Percentiles rank a stretch among this genome's conserved stretches.
These are phyloP conservation scores for Drosophila sulfurigaster DNA, from an alignment of 1,140 invertebrate genomes.

Conservation along the genomic window DNA sequence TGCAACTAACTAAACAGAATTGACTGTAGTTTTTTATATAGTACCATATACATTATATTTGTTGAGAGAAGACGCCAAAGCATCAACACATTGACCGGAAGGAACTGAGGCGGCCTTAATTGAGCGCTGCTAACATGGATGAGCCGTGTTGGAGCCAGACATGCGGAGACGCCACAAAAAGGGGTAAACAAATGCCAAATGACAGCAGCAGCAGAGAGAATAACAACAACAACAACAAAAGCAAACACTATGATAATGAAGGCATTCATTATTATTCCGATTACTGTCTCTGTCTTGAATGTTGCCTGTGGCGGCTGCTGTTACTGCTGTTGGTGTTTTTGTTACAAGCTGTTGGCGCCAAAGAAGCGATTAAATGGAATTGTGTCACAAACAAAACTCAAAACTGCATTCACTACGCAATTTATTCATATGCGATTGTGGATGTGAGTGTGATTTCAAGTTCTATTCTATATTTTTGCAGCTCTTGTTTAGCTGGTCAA, in stretches of 20 bases:
- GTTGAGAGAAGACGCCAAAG: conserved; percentile 46
- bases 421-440: conserved; percentile 56
- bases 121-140: neutral
- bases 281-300: conserved; percentile 56
- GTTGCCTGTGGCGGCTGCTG: conserved; percentile 22
- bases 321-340: conserved; percentile 31
- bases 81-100: conserved; percentile 62
- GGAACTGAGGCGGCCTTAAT: conserved; percentile 47
- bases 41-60: neutral
- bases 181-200: conserved; percentile 66
- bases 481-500: conserved; percentile 26
- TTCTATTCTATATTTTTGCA: conserved; percentile 28
- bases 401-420: conserved; percentile 42
- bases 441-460: conserved; percentile 26
- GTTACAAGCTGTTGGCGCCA: conserved; percentile 69
- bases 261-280: conserved; percentile 81
- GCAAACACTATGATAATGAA: conserved; percentile 75
- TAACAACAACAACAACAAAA: conserved; percentile 33
- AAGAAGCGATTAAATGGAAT: conserved; percentile 81
- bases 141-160: conserved; percentile 15
- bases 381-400: conserved; percentile 77
- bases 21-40: conserved; percentile 2
- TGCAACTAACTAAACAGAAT: neutral
- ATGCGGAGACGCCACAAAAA: conserved; percentile 58
- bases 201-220: conserved; percentile 42